Evolutionary conservation across 1,140 invertebrate species (phyloP).

Genomic region (Aethina tumida): DNA sequence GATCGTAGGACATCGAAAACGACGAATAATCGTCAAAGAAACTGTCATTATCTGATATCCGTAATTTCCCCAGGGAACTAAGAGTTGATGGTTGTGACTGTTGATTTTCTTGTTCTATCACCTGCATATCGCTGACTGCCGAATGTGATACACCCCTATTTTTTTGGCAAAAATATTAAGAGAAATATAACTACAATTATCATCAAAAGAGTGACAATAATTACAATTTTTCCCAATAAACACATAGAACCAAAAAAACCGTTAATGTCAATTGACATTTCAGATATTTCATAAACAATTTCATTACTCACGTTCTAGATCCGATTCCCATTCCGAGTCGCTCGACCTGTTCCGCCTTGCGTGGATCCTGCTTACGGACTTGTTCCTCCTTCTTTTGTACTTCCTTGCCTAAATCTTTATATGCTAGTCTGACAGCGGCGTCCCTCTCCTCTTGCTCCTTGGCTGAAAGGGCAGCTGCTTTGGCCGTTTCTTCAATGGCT

Average conservation of each 20-base stretch:
- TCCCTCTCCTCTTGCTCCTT: constrained; percentile 51
- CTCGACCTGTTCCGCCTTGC: constrained; percentile 82
- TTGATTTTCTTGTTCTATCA: constrained; percentile 75
- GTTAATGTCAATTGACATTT: no score
- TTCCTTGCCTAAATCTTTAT: constrained; percentile 72
- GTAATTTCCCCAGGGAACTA: constrained; percentile 30
- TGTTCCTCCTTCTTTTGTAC: constrained; percentile 72
- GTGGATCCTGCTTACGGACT: constrained; percentile 66
- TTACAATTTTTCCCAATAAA: no score
- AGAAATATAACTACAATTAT: no score
- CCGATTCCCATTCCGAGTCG: constrained; percentile 88
- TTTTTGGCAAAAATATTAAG: no score
- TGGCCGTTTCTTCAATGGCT: constrained; percentile 46
- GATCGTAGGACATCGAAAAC: no score
- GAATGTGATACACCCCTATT: constrained; percentile 85
- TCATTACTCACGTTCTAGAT: constrained; percentile 42
- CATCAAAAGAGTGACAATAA: no score
- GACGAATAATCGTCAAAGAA: constrained; percentile 39
- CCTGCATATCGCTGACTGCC: constrained; percentile 84
- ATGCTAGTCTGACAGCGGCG: constrained; percentile 76
- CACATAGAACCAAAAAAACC: background rate
- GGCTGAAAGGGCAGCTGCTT: constrained; percentile 26
- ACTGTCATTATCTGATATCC: constrained; percentile 28
- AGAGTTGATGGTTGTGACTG: constrained; percentile 24
- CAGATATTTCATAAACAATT: no score